Conservation (phyloP, 2,888 invertebrate species). For the Callyntrura sp. region DNA sequence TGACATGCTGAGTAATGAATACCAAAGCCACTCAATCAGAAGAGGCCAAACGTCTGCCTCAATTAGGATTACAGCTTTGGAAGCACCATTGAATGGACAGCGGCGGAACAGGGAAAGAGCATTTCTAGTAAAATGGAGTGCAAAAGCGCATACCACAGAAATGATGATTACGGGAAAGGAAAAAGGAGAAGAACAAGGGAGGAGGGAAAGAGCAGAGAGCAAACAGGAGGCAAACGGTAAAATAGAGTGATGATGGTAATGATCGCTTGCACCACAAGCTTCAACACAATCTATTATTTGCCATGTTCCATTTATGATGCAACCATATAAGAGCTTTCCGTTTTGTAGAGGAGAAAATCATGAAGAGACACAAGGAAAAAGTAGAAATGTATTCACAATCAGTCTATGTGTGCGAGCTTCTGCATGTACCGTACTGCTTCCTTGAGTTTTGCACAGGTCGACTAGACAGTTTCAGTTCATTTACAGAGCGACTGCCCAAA, state of each 20-base stretch:
- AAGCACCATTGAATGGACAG: slow-evolving; percentile 58
- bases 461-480: slow-evolving; percentile 18
- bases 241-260: slow-evolving; percentile 18
- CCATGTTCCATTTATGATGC: slow-evolving; percentile 2
- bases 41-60: slow-evolving; percentile 73
- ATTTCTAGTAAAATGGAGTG: slow-evolving; percentile 14
- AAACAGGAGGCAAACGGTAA: slow-evolving; percentile 51
- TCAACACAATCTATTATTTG: not conserved
- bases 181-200: slow-evolving; percentile 28
- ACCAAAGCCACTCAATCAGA: slow-evolving; percentile 73
- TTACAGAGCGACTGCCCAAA: slow-evolving; percentile 18
- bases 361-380: not conserved
- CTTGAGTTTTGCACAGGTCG: not conserved
- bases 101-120: slow-evolving; percentile 25
- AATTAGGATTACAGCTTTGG: slow-evolving; percentile 68
- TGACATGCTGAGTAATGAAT: slow-evolving; percentile 74
- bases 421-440: not conserved
- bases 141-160: not conserved
- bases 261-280: slow-evolving; percentile 30
- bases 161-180: not conserved
- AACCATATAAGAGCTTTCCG: slow-evolving; percentile 29
- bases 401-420: not conserved
- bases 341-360: slow-evolving; percentile 23
- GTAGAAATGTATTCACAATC: not conserved
- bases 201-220: slow-evolving; percentile 3